Evolutionary conservation across 2,797 vertebrate species (phyloP).

Genomic region (Spatula clypeata): DNA sequence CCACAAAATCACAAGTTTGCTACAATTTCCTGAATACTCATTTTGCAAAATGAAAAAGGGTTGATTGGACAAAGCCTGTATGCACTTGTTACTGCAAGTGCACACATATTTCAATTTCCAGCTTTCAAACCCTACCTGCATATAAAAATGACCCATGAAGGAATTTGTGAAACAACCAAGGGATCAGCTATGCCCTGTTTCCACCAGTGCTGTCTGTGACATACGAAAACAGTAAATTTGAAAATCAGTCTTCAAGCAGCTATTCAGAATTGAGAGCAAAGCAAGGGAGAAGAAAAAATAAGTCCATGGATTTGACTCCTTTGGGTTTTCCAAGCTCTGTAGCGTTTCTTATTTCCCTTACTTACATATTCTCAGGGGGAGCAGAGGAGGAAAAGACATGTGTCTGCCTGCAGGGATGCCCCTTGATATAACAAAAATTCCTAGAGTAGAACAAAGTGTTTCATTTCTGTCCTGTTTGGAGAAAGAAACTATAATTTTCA

Average conservation of each 20-base stretch:
- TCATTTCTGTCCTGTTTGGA: background rate
- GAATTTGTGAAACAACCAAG: background rate
- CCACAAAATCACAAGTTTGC: background rate
- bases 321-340: background rate
- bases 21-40: background rate
- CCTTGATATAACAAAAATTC: background rate
- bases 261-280: background rate
- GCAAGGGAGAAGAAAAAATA: background rate
- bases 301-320: background rate
- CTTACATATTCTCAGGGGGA: background rate
- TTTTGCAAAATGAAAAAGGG: background rate
- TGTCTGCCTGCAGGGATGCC: background rate
- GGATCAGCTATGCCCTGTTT: background rate
- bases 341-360: background rate
- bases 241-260: background rate
- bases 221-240: background rate
- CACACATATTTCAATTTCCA: background rate
- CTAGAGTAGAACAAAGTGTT: background rate
- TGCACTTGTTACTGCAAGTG: background rate
- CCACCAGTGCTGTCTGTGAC: background rate
- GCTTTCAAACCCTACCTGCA: background rate
- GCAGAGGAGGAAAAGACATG: background rate
- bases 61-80: background rate
- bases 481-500: background rate
- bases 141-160: background rate